Evolutionary conservation across 2,888 invertebrate genomes (phyloP).

Genomic region (Mythimna albipuncta): DNA sequence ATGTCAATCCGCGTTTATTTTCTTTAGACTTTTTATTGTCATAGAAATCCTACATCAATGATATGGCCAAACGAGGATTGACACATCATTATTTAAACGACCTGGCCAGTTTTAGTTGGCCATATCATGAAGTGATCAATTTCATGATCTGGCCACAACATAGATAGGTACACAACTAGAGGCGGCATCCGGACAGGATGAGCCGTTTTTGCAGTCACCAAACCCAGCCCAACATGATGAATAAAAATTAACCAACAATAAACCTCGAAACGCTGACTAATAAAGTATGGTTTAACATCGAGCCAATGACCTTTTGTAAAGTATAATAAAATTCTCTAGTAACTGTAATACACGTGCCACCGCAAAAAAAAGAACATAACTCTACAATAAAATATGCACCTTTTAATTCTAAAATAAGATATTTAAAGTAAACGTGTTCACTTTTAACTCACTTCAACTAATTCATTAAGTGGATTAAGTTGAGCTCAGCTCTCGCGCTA

Average conservation of each 20-base stretch:
- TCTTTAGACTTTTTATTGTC: too few relatives aligned
- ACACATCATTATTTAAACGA: too few relatives aligned
- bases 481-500: slow-evolving; percentile 40
- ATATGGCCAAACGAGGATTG: too few relatives aligned
- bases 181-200: not conserved
- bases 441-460: slow-evolving; percentile 45
- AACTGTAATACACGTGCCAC: slow-evolving; percentile 13
- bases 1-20: too few relatives aligned
- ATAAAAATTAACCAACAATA: slow-evolving; percentile 12
- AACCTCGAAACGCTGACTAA: slow-evolving; percentile 24
- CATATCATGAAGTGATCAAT: too few relatives aligned
- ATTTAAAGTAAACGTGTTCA: slow-evolving; percentile 26
- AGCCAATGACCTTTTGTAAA: slow-evolving; percentile 32
- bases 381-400: slow-evolving; percentile 1
- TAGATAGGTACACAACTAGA: too few relatives aligned
- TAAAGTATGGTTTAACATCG: not conserved
- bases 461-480: slow-evolving; percentile 48
- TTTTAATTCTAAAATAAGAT: slow-evolving; percentile 17
- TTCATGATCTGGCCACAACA: too few relatives aligned
- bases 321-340: slow-evolving; percentile 2
- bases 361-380: slow-evolving; percentile 10
- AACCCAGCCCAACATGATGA: slow-evolving; percentile 1
- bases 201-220: slow-evolving; percentile 3
- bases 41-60: too few relatives aligned
- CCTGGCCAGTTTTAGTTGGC: too few relatives aligned